Conservation (phyloP, 37 sponge, comb jelly and placozoan genomes). For the Bolinopsis microptera region DNA sequence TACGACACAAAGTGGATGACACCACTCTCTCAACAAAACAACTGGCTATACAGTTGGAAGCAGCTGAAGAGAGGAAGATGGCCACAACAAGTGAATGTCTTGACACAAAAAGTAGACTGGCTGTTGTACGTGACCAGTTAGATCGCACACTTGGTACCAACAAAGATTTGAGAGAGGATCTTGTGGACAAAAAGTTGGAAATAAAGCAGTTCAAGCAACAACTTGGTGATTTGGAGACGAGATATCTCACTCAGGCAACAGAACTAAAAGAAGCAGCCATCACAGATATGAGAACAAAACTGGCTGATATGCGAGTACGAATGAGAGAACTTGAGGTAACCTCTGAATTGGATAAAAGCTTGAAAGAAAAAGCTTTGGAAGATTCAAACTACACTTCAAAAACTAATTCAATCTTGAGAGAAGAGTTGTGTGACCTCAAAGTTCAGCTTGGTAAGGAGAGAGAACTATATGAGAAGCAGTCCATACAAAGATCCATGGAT, state of each 20-base stretch:
- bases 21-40: neutral
- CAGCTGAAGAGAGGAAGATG: conserved; percentile 32
- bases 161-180: conserved; percentile 21
- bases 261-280: conserved; percentile 67
- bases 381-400: conserved; percentile 32
- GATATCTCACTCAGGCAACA: conserved; percentile 46
- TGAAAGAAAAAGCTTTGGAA: conserved; percentile 65
- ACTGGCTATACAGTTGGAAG: conserved; percentile 13
- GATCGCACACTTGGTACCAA: conserved; percentile 37
- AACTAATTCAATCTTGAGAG: conserved; percentile 38
- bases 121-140: conserved; percentile 52
- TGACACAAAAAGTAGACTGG: conserved; percentile 14
- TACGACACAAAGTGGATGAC: neutral
- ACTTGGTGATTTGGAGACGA: conserved; percentile 11
- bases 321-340: conserved; percentile 59
- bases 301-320: conserved; percentile 56
- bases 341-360: conserved; percentile 63
- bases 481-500: conserved; percentile 22
- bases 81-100: neutral
- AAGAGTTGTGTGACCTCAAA: conserved; percentile 52
- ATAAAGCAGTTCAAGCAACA: conserved; percentile 55
- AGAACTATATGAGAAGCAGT: conserved; percentile 41
- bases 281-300: conserved; percentile 56
- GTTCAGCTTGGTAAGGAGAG: conserved; percentile 49
- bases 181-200: conserved; percentile 41